Evolutionary conservation across 2,113 vertebrate genomes (phyloP).

Genomic region (Rhagologus leucostigma): DNA sequence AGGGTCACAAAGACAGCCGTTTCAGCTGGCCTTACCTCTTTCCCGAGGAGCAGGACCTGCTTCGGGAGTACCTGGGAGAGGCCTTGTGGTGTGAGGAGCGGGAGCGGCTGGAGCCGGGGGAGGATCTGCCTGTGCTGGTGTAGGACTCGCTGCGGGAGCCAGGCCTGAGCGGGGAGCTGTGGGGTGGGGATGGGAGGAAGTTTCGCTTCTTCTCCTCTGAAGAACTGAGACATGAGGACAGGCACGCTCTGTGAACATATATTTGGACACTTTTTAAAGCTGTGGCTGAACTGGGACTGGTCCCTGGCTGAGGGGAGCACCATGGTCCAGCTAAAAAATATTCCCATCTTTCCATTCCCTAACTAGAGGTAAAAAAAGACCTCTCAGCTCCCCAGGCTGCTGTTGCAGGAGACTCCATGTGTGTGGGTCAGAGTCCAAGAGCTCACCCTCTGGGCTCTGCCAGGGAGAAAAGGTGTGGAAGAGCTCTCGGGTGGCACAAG

Average conservation of each 20-base stretch:
- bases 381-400: not conserved
- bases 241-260: constrained; percentile 68
- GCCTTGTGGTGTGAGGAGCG: constrained; percentile 59
- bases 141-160: constrained; percentile 69
- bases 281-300: not conserved
- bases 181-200: constrained; percentile 30
- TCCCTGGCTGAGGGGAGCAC: not conserved
- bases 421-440: not conserved
- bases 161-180: constrained; percentile 46
- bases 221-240: constrained; percentile 69
- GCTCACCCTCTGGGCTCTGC: not conserved
- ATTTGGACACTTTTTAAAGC: not conserved
- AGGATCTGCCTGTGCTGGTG: constrained; percentile 70
- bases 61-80: constrained; percentile 79
- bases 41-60: constrained; percentile 81
- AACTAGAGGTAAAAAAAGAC: not conserved
- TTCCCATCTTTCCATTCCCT: not conserved
- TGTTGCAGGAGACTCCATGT: not conserved
- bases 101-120: constrained; percentile 74
- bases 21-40: constrained; percentile 69
- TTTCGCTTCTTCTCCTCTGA: constrained; percentile 63
- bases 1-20: not conserved
- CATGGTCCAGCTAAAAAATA: not conserved
- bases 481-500: not conserved
- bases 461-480: not conserved